Base-by-base conservation (phyloP, 1,140 invertebrate species). In the Homarus americanus region DNA sequence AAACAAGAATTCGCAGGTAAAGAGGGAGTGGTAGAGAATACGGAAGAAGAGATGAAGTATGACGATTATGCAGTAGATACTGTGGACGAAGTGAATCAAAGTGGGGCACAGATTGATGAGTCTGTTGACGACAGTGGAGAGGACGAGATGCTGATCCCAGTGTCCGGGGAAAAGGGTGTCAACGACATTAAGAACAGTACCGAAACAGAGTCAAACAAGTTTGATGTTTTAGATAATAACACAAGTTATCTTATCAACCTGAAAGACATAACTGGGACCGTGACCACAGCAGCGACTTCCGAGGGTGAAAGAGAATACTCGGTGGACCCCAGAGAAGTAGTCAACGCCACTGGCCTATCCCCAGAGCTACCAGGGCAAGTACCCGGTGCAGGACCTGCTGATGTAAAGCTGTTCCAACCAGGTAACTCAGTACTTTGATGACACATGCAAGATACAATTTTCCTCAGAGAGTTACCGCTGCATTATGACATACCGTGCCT, bases 381-480 rank as follows among this genome's bases (percentile, higher is more conserved):
- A 28, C 40, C 76, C 24, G 76, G 40, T 49, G 40, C 40, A 24
- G 40, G 15, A 44, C 40, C 40, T 49, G 76, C 40, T 79, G 76
- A 32, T 79, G 76, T 79, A 49, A 44, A 79, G 76, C 76, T 79
- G 44, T 49, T 28, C 76, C 40, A 28, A 49, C 44, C 76, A 79
- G 76, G 76, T 79, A 79, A 79, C 76, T 49, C 76, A n/a, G 40
- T 44, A n/a, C 44, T 32, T 36, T 44, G 28, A 15, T 79, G 36
- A 32, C 44, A 79, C 40, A 79, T 79, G n/a, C 63, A 69, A 32
- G 28, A 3, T 69, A 32, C n/a, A 69, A 69, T 7, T 69, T 32
- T 69, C n/a, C n/a, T 32, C 63, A 32, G 28, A 69, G 7, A 32
- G 63, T 32, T 69, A 32, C 63, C 24, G 28, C n/a, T 69, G 63